Evolutionary conservation across 2,888 invertebrate species (phyloP).

Genomic region (Sipunculus nudus): DNA sequence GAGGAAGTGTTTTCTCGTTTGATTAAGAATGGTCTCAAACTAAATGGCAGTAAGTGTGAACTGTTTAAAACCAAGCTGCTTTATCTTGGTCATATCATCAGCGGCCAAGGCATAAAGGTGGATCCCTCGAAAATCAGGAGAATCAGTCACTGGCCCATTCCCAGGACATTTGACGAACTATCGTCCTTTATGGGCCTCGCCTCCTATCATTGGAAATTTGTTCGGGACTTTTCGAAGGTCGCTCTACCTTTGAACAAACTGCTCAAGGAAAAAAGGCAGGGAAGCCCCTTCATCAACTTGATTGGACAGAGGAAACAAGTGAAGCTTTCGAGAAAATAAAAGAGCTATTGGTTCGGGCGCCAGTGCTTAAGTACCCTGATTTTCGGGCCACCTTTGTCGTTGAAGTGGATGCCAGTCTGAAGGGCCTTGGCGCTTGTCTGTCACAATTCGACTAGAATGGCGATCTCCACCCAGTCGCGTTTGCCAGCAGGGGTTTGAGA

Average conservation of each 20-base stretch:
- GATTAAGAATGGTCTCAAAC: not conserved
- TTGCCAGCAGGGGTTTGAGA: not conserved
- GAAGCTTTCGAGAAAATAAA: not conserved
- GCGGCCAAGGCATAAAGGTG: not conserved
- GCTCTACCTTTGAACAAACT: not conserved
- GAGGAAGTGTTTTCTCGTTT: not conserved
- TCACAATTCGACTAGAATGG: not conserved
- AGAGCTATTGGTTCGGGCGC: not conserved
- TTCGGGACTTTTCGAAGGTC: not conserved
- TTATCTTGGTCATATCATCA: not conserved
- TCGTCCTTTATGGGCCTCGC: not conserved
- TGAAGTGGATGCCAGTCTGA: not conserved
- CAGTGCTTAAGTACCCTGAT: not conserved
- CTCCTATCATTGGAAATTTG: not conserved
- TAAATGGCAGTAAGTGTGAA: not conserved
- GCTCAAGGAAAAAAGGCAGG: not conserved
- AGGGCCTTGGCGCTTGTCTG: not conserved
- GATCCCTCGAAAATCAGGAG: not conserved
- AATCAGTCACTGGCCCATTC: not conserved
- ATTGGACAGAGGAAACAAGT: not conserved
- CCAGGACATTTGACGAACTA: not conserved
- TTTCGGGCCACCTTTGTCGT: not conserved
- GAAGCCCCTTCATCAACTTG: not conserved
- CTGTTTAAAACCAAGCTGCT: not conserved
- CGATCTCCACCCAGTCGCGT: not conserved